These are phyloP conservation scores for Peromyscus maniculatus DNA, from an alignment of 2,113 vertebrate species.

Conservation along the genomic window DNA sequence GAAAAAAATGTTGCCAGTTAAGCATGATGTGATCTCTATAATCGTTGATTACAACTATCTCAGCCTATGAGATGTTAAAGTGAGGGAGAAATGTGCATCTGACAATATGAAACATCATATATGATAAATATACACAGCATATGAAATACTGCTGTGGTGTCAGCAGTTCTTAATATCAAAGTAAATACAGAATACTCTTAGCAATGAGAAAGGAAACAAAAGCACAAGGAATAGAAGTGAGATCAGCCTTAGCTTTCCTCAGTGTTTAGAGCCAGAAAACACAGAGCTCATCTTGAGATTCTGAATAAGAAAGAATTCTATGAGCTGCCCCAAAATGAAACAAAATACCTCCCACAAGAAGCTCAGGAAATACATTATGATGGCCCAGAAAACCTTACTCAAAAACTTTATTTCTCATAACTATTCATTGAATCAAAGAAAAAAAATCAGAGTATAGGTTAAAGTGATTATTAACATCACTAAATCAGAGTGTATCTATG, in stretches of 20 bases:
- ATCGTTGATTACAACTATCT: background rate
- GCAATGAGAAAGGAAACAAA: background rate
- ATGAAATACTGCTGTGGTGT: background rate
- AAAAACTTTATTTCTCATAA: background rate
- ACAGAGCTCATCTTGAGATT: background rate
- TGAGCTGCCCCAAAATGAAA: background rate
- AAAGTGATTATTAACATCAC: slow-evolving; percentile 22
- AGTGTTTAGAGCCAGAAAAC: background rate
- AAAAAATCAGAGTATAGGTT: background rate
- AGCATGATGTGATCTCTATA: background rate
- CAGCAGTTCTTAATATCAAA: slow-evolving; percentile 21
- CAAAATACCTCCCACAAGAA: slow-evolving; percentile 13
- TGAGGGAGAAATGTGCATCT: background rate
- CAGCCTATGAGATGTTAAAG: background rate
- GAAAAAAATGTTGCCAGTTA: background rate
- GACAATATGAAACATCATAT: background rate
- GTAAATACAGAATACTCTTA: slow-evolving; percentile 25
- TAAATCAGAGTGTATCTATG: background rate
- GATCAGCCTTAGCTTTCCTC: background rate
- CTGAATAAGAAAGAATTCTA: slow-evolving; percentile 20
- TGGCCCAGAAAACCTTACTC: slow-evolving; percentile 27
- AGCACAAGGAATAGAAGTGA: slow-evolving; percentile 42
- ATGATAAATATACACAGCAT: background rate
- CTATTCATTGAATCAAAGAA: background rate
- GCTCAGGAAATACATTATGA: background rate